Base-by-base conservation (phyloP, 2,888 invertebrate genomes). In the Loripinus fragilis region DNA sequence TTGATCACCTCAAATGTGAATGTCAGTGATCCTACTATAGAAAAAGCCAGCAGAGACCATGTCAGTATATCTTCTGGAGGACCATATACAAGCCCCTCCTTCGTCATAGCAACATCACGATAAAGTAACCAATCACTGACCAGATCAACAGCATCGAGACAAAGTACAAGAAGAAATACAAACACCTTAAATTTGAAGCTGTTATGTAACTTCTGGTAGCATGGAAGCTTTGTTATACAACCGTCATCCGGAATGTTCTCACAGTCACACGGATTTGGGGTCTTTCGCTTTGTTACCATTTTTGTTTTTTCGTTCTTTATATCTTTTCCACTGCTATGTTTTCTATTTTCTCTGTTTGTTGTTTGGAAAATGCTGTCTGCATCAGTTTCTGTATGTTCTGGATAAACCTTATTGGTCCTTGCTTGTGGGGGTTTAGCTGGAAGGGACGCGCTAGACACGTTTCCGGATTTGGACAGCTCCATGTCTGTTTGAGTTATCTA, bases 101-200 rank as follows among this genome's bases (percentile, higher is more conserved):
- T 79, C 5, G 83, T 78, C 17, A 42, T 68, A 8, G 80, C 28
- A 12, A 89, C 83, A 65, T 89, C 87, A 20, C 64, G 52, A 60
- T 85, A 88, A 20, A 88, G 74, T 28, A 88, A 69, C 89, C 89
- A 90, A 76, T 90, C 89, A 81, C 83, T 79, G 72, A 88, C 48
- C 17, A 89, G 78, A 72, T 88, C 88, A 0, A 80, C 78, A 0
- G 81, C 60, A 75, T 91, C 87, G 17, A 89, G 83, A 30, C 73
- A 72, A 41, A 88, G 69, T 15, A 89, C 68, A 8, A 87, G 69
- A 17, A 88, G 60, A 73, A 88, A 87, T 25, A 86, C 74, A 45
- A 85, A 70, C 12, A 79, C 64, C 55, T 87, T 87, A 73, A 84
- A 87, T 23, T 82, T 74, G 42, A 82, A 76, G 60, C 85, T 85